A percentile compares a stretch with the other conserved stretches of the same genome.
Conservation (phyloP, 2,888 invertebrate species). For the Ceramica pisi region DNA sequence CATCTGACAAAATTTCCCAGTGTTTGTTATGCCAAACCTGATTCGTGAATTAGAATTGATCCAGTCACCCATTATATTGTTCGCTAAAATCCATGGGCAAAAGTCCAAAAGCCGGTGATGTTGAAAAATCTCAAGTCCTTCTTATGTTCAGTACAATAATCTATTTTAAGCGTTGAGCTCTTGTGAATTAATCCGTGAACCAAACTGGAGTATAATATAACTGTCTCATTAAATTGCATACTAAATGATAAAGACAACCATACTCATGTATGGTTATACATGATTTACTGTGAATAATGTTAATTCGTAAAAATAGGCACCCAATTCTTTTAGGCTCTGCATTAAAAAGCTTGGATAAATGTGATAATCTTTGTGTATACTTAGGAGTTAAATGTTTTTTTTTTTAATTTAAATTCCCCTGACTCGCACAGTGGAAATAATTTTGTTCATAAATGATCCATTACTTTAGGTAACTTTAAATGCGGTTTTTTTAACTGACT, state of each 20-base stretch:
- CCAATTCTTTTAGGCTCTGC: constrained; percentile 31
- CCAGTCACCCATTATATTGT: not conserved
- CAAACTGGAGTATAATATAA: constrained; percentile 2
- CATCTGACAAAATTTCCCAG: not conserved
- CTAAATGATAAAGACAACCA: constrained; percentile 6
- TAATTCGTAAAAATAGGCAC: constrained; percentile 18
- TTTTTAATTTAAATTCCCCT: constrained; percentile 44
- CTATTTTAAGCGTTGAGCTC: constrained; percentile 5
- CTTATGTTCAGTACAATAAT: constrained; percentile 10
- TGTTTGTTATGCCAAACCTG: not conserved
- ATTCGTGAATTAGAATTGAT: not conserved
- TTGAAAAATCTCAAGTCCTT: constrained; percentile 12
- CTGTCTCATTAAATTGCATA: constrained; percentile 17
- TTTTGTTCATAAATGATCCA: constrained; percentile 51
- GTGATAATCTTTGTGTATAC: constrained; percentile 69
- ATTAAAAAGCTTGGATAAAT: constrained; percentile 72
- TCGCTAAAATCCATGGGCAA: not conserved
- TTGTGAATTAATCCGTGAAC: constrained; percentile 21
- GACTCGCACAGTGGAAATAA: constrained; percentile 22
- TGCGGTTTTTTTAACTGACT: not conserved
- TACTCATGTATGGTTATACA: too few species aligned
- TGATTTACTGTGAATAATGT: not conserved
- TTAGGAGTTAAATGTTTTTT: constrained; percentile 41
- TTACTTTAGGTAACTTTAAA: constrained; percentile 46
- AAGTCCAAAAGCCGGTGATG: constrained; percentile 3